phyloP scores from a whole-genome alignment of 1,140 invertebrate genomes.

The Oryctes rhinoceros region DNA sequence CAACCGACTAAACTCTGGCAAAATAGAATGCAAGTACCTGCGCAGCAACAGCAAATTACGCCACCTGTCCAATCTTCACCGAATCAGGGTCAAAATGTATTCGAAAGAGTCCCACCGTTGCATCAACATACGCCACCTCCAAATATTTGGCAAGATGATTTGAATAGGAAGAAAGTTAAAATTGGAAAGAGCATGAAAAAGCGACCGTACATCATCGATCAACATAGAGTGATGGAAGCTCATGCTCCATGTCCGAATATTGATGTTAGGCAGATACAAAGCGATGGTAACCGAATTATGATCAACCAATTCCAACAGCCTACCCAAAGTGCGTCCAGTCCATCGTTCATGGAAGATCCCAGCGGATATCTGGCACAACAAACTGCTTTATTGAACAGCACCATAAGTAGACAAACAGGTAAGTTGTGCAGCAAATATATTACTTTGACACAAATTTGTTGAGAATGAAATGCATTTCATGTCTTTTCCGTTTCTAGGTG shows the following conservation, averaged over 20 bases:
- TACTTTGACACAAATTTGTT: too few species aligned
- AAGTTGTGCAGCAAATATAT: constrained; percentile 23
- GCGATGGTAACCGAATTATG: constrained; percentile 60
- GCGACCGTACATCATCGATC: constrained; percentile 61
- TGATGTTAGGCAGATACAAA: constrained; percentile 61
- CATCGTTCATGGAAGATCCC: constrained; percentile 88
- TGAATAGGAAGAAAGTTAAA: constrained; percentile 71
- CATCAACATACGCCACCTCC: constrained; percentile 73
- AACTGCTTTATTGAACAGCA: constrained; percentile 83
- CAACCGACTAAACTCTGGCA: constrained; percentile 47
- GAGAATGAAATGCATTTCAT: not conserved
- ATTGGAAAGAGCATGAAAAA: constrained; percentile 67
- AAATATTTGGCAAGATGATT: constrained; percentile 70
- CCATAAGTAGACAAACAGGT: constrained; percentile 79
- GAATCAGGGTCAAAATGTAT: constrained; percentile 58
- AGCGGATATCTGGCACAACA: constrained; percentile 88
- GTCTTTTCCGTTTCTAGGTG: constrained; percentile 41
- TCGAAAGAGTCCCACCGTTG: constrained; percentile 75
- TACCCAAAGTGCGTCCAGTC: constrained; percentile 60
- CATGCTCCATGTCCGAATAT: constrained; percentile 66
- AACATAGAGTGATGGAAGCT: constrained; percentile 49
- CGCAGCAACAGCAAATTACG: constrained; percentile 24
- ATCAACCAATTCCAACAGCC: constrained; percentile 59
- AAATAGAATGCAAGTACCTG: constrained; percentile 40
- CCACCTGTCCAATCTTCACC: constrained; percentile 44